Conservation (phyloP, 2,113 vertebrate genomes). For the Bos indicus region DNA sequence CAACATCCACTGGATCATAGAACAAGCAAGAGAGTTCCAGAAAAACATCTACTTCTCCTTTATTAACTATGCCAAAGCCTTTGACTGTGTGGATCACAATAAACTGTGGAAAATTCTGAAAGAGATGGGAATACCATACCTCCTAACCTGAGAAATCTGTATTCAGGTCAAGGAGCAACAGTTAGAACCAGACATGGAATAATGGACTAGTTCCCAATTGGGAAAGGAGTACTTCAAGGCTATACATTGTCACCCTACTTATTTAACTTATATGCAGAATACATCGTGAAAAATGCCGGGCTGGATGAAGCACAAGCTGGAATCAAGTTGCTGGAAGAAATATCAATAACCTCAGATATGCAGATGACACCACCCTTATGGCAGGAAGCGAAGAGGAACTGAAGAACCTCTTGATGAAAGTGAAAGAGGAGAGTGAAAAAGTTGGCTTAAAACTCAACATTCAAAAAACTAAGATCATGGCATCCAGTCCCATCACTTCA, state of each 20-base stretch:
- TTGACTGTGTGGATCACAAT: background rate
- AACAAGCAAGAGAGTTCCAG: background rate
- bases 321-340: background rate
- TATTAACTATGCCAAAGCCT: background rate
- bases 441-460: background rate
- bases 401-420: background rate
- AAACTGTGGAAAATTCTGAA: background rate
- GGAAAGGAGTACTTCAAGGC: background rate
- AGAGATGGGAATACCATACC: background rate
- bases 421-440: background rate
- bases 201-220: background rate
- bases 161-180: background rate
- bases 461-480: background rate
- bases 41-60: background rate
- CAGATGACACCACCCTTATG: background rate
- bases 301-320: background rate
- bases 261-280: background rate
- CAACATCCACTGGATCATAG: background rate
- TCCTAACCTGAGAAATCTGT: background rate
- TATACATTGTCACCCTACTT: background rate
- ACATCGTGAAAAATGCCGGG: background rate
- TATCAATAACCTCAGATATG: background rate
- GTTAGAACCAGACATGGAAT: background rate
- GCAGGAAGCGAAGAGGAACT: background rate
- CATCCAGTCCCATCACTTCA: background rate